Evolutionary conservation across 1,140 invertebrate genomes (phyloP).

Genomic region (Chelonus insularis): DNA sequence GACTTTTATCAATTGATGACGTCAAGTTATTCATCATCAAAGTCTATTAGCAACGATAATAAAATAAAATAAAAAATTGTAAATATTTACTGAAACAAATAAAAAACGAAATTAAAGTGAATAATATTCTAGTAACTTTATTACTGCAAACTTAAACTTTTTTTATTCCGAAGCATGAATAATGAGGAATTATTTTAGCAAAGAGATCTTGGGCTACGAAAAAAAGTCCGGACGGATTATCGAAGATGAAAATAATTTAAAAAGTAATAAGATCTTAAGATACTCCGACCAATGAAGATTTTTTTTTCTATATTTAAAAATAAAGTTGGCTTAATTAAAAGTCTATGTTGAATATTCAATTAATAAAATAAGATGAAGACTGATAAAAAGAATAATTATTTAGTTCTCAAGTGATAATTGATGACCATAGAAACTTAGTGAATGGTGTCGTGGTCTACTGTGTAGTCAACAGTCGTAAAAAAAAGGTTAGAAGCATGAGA

Average conservation of each 20-base stretch:
- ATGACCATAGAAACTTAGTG: conserved; percentile 13
- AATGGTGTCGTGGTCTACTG: neutral
- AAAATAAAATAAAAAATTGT: conserved; percentile 1
- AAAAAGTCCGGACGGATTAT: conserved; percentile 7
- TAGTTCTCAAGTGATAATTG: conserved; percentile 11
- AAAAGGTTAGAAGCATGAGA: neutral
- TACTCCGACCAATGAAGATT: neutral
- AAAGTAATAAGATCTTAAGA: conserved; percentile 19
- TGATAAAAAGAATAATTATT: neutral
- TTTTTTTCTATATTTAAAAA: no score
- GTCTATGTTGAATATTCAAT: no score
- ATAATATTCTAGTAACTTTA: neutral
- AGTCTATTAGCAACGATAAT: no score
- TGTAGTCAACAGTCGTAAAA: conserved; percentile 26
- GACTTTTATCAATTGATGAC: no score
- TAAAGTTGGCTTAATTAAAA: no score
- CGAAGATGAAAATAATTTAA: conserved; percentile 12
- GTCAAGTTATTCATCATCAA: no score
- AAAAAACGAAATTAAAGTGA: neutral
- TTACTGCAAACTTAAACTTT: conserved; percentile 18
- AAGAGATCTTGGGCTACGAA: neutral
- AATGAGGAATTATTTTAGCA: conserved; percentile 1
- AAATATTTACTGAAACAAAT: conserved; percentile 13
- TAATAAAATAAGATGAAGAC: no score
- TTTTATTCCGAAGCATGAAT: conserved; percentile 9